phyloP scores from a whole-genome alignment of 2,113 vertebrate genomes.

The Gulo gulo region DNA sequence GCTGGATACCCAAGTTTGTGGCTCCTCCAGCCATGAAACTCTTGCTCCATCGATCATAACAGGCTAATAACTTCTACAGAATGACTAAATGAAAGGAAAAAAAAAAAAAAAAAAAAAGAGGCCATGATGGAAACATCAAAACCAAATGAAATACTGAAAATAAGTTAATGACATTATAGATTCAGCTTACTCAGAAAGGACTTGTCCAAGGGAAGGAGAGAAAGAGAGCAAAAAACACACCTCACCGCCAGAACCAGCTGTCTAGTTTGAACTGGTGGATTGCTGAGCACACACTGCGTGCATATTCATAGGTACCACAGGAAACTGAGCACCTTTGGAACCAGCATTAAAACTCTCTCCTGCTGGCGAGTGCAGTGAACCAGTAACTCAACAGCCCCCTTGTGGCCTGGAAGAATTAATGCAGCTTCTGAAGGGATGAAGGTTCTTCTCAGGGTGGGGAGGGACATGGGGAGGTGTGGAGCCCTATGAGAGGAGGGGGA shows the following conservation, averaged over 20 bases:
- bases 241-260: not conserved
- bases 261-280: conserved; percentile 54
- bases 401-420: conserved; percentile 52
- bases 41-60: not conserved
- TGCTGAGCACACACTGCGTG: conserved; percentile 31
- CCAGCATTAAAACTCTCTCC: conserved; percentile 27
- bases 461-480: accelerated
- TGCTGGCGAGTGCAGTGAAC: conserved; percentile 40
- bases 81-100: not conserved
- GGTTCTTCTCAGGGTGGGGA: not conserved
- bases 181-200: not conserved
- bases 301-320: conserved; percentile 53
- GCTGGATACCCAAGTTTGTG: not conserved
- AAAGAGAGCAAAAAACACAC: not conserved
- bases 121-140: not conserved
- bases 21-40: not conserved
- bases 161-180: not conserved
- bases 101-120: not conserved
- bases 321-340: conserved; percentile 60
- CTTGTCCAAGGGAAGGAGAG: not conserved
- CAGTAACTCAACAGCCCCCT: conserved; percentile 56
- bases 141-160: conserved; percentile 6
- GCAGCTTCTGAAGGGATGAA: conserved; percentile 18
- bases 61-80: not conserved
- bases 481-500: not conserved